phyloP scores from a whole-genome alignment of 2,888 invertebrate species.

The Ferrisia virgata region DNA sequence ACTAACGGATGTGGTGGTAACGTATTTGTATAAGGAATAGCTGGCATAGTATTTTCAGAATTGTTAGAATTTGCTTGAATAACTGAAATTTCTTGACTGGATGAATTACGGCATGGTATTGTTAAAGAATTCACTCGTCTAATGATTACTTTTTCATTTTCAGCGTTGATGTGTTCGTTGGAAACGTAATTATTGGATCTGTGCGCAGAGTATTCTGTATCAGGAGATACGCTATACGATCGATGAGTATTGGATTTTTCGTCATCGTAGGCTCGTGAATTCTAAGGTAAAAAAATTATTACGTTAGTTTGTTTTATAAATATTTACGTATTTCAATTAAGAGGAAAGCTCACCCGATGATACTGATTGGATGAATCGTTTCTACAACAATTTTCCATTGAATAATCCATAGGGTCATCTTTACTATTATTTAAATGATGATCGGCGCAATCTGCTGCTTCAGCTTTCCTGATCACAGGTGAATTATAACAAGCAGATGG shows the following conservation, averaged over 20 bases:
- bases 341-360: not conserved
- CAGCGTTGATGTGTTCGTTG: not conserved
- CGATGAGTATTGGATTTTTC: not conserved
- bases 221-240: not conserved
- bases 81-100: conserved; percentile 53
- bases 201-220: not conserved
- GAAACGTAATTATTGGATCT: not conserved
- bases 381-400: not conserved
- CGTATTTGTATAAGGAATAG: not conserved
- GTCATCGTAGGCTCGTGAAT: not conserved
- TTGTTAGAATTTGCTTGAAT: conserved; percentile 51
- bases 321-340: not conserved
- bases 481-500: not conserved
- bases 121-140: not conserved
- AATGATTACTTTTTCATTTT: not conserved
- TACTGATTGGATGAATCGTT: not conserved
- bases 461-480: not conserved
- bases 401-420: not conserved
- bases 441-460: not conserved
- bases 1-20: conserved; percentile 47
- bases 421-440: not conserved
- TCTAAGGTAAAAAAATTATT: not conserved
- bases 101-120: not conserved
- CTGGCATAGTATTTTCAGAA: not conserved
- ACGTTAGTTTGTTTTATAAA: not conserved